Percentiles rank a stretch among this genome's conserved stretches.
phyloP scores from a whole-genome alignment of 2,888 invertebrate genomes.

The Pristionchus exspectatus region DNA sequence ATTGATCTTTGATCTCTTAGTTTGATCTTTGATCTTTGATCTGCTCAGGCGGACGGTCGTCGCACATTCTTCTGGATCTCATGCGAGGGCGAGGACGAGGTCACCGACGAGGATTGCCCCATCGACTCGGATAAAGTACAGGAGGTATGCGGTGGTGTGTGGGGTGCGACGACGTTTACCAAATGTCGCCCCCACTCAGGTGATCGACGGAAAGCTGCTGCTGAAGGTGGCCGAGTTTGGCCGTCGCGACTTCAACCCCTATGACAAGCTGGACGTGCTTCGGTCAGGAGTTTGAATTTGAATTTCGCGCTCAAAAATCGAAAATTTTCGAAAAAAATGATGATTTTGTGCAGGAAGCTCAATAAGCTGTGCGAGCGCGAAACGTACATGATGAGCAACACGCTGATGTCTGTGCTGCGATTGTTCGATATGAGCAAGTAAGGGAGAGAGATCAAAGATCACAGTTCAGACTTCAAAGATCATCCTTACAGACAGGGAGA shows the following conservation, averaged over 20 bases:
- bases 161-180: background rate
- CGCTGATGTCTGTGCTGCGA: conserved; percentile 10
- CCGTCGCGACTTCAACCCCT: conserved; percentile 58
- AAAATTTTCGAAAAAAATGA: background rate
- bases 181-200: conserved; percentile 50
- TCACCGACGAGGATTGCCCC: conserved; percentile 62
- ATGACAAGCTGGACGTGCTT: conserved; percentile 55
- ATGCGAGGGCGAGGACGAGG: conserved; percentile 57
- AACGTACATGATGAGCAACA: conserved; percentile 53
- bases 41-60: conserved; percentile 32
- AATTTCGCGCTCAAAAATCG: background rate
- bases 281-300: conserved; percentile 7
- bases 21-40: conserved; percentile 49
- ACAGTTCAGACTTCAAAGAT: background rate
- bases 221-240: conserved; percentile 47
- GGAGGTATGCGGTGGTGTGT: conserved; percentile 22
- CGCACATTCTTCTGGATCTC: conserved; percentile 46
- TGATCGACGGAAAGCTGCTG: conserved; percentile 56
- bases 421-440: background rate
- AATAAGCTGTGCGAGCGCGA: conserved; percentile 59
- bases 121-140: conserved; percentile 58
- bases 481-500: background rate
- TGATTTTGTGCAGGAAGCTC: conserved; percentile 29
- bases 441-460: background rate
- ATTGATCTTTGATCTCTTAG: background rate